Conservation (phyloP, 2,888 invertebrate genomes). For the Phaedon cochleariae region DNA sequence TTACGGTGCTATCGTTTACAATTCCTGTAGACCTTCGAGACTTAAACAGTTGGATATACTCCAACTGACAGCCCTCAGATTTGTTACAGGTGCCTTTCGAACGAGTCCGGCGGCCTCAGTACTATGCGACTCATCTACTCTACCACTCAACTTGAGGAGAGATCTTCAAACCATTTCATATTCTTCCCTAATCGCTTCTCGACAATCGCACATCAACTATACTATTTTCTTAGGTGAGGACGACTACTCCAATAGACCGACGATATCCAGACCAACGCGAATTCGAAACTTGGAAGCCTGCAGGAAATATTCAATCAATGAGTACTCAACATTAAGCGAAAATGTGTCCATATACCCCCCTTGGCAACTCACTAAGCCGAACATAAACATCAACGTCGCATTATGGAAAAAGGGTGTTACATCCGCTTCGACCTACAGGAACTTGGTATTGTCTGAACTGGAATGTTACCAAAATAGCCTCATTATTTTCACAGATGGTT, state of each 20-base stretch:
- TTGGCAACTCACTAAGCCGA: no score
- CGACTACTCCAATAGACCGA: not conserved
- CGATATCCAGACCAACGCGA: not conserved
- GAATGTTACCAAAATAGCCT: no score
- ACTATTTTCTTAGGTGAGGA: not conserved
- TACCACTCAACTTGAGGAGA: not conserved
- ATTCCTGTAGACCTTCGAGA: not conserved
- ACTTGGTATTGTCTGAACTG: no score
- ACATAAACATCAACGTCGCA: no score
- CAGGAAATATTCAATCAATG: not conserved
- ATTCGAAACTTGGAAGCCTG: not conserved
- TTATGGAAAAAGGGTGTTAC: no score
- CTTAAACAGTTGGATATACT: not conserved
- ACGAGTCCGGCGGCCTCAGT: not conserved
- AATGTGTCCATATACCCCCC: no score
- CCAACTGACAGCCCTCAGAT: not conserved
- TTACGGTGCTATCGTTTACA: slow-evolving; percentile 13
- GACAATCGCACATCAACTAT: not conserved
- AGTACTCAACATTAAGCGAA: not conserved
- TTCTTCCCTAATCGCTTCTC: not conserved
- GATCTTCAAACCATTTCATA: not conserved
- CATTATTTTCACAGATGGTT: no score
- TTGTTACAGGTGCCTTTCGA: not conserved
- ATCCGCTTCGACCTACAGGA: no score
- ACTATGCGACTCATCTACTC: not conserved